Percentiles rank a stretch among this genome's conserved stretches.
phyloP scores from a whole-genome alignment of 2,797 vertebrate species.

The Sternarchorhynchus goeldii region DNA sequence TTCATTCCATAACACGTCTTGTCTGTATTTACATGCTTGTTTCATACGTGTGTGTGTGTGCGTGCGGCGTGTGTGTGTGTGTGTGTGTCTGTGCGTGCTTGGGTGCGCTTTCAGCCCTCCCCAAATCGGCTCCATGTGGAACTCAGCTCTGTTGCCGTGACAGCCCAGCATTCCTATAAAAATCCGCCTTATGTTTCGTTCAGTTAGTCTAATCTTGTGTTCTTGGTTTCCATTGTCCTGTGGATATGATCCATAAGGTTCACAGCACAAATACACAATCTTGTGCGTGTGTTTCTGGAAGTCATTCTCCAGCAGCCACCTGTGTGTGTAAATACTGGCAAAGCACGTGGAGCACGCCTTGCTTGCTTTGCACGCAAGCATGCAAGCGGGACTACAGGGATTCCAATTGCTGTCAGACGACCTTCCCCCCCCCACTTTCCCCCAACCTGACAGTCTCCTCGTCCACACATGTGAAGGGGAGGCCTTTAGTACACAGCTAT shows the following conservation, averaged over 20 bases:
- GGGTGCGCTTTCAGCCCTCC: slow-evolving; percentile 9
- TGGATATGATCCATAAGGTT: slow-evolving; percentile 50
- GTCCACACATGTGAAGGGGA: too few species aligned
- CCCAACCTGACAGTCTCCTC: too few species aligned
- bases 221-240: slow-evolving; percentile 51
- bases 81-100: slow-evolving; percentile 18
- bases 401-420: not conserved
- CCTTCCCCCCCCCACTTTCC: too few species aligned
- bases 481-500: not conserved
- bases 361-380: too few species aligned
- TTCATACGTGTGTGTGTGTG: slow-evolving; percentile 48
- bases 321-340: too few species aligned
- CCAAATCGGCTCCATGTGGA: slow-evolving; percentile 72
- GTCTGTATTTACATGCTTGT: slow-evolving; percentile 17
- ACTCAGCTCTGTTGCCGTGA: slow-evolving; percentile 66
- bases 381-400: too few species aligned
- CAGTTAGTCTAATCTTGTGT: slow-evolving; percentile 45
- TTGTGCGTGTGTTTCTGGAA: slow-evolving; percentile 35
- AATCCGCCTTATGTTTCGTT: slow-evolving; percentile 42
- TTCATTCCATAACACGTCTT: not conserved
- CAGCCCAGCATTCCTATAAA: slow-evolving; percentile 70
- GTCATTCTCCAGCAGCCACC: not conserved
- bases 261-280: slow-evolving; percentile 26
- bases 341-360: too few species aligned
- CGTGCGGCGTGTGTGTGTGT: too few species aligned